These are phyloP conservation scores for Pissodes strobi DNA, from an alignment of 1,140 invertebrate species.

Conservation along the genomic window DNA sequence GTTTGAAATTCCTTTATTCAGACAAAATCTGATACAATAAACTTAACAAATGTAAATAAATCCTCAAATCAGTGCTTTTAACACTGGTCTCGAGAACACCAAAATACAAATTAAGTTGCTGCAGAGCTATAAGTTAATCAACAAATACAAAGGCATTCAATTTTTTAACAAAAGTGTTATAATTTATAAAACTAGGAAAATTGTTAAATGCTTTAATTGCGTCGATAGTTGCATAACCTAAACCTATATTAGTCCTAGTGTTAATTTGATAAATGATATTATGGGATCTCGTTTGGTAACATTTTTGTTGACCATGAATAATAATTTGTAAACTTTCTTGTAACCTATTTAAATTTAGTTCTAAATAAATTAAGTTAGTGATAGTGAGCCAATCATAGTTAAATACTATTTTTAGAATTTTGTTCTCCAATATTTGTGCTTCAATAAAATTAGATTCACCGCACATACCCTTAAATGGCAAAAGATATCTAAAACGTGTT, in stretches of 20 bases:
- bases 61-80: background rate
- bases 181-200: background rate
- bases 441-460: background rate
- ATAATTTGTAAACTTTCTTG: background rate
- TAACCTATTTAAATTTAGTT: background rate
- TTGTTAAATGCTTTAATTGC: background rate
- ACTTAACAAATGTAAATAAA: too few species aligned
- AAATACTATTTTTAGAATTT: conserved; percentile 4
- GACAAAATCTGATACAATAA: too few species aligned
- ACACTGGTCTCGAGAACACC: background rate
- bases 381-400: background rate
- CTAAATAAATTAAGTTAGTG: too few species aligned
- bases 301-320: too few species aligned
- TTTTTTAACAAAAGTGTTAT: background rate
- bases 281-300: background rate
- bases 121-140: too few species aligned
- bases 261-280: too few species aligned
- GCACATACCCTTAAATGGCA: background rate
- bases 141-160: too few species aligned
- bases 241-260: too few species aligned
- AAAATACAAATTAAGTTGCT: background rate
- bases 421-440: background rate
- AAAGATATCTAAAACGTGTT: background rate
- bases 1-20: too few species aligned
- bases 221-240: too few species aligned